Conservation (phyloP, 53 echinoderm and acorn worm genomes). For the Echinometra lucunter region DNA sequence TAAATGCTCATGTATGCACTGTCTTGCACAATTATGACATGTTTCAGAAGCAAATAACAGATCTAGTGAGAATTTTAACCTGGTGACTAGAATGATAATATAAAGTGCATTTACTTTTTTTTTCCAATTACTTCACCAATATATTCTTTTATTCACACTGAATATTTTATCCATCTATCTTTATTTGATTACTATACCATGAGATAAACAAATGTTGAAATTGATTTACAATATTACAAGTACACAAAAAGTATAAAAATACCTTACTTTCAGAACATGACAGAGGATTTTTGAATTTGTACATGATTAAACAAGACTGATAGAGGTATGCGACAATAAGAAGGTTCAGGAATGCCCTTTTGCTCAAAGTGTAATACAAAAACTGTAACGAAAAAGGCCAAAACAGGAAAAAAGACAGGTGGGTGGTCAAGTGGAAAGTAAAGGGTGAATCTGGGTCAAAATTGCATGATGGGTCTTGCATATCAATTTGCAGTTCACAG, state of each 20-base stretch:
- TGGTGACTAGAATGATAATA: no score
- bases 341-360: neutral
- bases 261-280: no score
- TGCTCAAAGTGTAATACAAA: neutral
- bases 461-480: constrained; percentile 49
- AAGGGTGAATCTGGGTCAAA: constrained; percentile 43
- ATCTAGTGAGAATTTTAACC: neutral
- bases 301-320: neutral
- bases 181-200: neutral
- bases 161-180: neutral
- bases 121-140: no score
- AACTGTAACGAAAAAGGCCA: neutral
- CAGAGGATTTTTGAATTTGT: neutral
- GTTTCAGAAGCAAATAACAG: neutral
- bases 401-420: neutral
- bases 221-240: neutral
- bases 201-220: neutral
- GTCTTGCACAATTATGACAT: neutral
- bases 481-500: constrained; percentile 24
- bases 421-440: constrained; percentile 24
- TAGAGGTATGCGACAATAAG: neutral
- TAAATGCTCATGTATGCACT: neutral
- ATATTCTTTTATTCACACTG: neutral
- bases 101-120: no score
- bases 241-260: no score